phyloP scores from a whole-genome alignment of 2,888 invertebrate species.

The Norana najaformis region DNA sequence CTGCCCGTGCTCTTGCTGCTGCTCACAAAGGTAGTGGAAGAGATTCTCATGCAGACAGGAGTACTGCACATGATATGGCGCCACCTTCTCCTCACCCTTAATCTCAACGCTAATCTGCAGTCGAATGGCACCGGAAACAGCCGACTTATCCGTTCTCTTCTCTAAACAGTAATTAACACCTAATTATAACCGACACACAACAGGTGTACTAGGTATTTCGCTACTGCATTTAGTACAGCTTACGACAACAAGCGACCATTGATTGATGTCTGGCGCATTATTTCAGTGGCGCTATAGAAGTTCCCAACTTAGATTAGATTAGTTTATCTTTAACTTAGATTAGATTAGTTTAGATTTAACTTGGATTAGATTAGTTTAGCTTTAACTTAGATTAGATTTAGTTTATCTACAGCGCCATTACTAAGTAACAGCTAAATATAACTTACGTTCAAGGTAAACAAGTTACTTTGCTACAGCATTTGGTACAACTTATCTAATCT shows the following conservation, averaged over 20 bases:
- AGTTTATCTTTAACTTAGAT: too few species aligned
- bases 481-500: background rate
- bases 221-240: too few species aligned
- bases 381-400: background rate
- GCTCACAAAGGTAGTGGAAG: constrained; percentile 96
- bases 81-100: constrained; percentile 96
- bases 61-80: constrained; percentile 99
- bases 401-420: background rate
- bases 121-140: constrained; percentile 96
- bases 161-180: constrained; percentile 66
- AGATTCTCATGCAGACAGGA: constrained; percentile 98
- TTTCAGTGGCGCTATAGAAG: too few species aligned
- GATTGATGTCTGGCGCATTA: too few species aligned
- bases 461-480: background rate
- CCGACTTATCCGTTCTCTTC: constrained; percentile 99
- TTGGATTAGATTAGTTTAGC: too few species aligned
- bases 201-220: too few species aligned
- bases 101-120: constrained; percentile 99
- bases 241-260: too few species aligned
- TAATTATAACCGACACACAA: too few species aligned
- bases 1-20: constrained; percentile 80
- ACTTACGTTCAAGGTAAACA: background rate
- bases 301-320: too few species aligned
- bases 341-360: background rate
- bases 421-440: background rate